Percentiles rank a stretch among this genome's conserved stretches.
These are phyloP conservation scores for Lacerta bilineata DNA, from an alignment of 2,797 vertebrate genomes.

Conservation along the genomic window DNA sequence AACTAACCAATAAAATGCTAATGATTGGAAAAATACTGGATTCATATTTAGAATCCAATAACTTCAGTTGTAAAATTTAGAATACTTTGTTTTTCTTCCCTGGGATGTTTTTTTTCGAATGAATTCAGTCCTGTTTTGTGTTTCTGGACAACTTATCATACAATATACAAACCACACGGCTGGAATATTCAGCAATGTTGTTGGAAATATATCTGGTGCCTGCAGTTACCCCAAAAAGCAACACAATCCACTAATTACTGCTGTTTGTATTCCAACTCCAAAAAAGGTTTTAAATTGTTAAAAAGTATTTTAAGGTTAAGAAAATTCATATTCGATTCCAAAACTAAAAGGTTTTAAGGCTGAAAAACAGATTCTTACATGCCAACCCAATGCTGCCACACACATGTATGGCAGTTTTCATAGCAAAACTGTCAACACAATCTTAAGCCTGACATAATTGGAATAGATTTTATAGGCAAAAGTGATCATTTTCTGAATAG, in stretches of 20 bases:
- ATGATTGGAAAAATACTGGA: neutral
- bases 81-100: constrained; percentile 5
- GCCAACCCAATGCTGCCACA: neutral
- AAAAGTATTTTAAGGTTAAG: constrained; percentile 30
- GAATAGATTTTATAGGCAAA: neutral
- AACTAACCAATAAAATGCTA: constrained; percentile 2
- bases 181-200: constrained; percentile 18
- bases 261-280: constrained; percentile 8
- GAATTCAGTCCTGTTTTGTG: constrained; percentile 4
- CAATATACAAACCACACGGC: constrained; percentile 20
- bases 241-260: constrained; percentile 24
- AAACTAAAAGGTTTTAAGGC: constrained; percentile 6
- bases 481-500: neutral
- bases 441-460: neutral
- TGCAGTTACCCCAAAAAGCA: constrained; percentile 10
- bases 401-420: neutral
- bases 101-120: neutral
- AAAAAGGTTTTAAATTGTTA: constrained; percentile 22
- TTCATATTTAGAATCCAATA: constrained; percentile 22
- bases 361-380: constrained; percentile 14
- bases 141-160: constrained; percentile 23
- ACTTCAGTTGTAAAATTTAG: neutral
- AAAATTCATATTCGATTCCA: constrained; percentile 21
- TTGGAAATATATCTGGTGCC: constrained; percentile 25
- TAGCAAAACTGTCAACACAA: constrained; percentile 9